Evolutionary conservation across 2,888 invertebrate species (phyloP), one percentile per base, ranked within the genome.

Genomic region (Pseudococcus longispinus): DNA sequence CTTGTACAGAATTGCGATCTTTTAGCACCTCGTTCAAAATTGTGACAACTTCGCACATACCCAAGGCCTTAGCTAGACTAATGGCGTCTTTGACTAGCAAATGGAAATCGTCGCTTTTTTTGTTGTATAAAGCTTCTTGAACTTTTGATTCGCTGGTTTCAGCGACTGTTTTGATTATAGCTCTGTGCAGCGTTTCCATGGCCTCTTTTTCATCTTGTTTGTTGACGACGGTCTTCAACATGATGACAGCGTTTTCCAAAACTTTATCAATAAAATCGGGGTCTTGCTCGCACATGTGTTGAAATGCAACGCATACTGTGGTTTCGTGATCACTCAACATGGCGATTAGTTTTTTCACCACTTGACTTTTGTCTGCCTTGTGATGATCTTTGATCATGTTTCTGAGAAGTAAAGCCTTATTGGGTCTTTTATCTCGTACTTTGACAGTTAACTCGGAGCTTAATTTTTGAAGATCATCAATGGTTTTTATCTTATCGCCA

Each of bases 41-140:
- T 85, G 92, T 91, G 0, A 93, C 94, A 0, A 94, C 93, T 18
- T 93, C 93, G 88, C 92, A 92, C 91, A 94, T 92, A 3, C 94
- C 94, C 26, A 95, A 91, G 77, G 95, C 93, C 90, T 92, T 93
- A 0, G 95, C 95, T 23, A 95, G 91, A 29, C 94, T 94, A 0
- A 93, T 92, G 0, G 95, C 94, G 90, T 95, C 94, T 5, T 92
- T 90, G 13, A 95, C 91, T 88, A 93, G 90, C n/a, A 90, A 91
- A 84, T 90, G 89, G 11, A 92, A 88, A 87, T 91, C 91, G 88
- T 92, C 91, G 29, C 91, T 91, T 84, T 92, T 91, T 51, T 92
- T 91, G 74, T 92, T 92, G 87, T 92, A 91, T 32, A 94, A 89
- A 65, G 94, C 90, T 87, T 92, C 90, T 89, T 93, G 92, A 0